Percentiles rank a stretch among this genome's conserved stretches.
Conservation (phyloP, 2,888 invertebrate species). For the Thalpophila matura region DNA sequence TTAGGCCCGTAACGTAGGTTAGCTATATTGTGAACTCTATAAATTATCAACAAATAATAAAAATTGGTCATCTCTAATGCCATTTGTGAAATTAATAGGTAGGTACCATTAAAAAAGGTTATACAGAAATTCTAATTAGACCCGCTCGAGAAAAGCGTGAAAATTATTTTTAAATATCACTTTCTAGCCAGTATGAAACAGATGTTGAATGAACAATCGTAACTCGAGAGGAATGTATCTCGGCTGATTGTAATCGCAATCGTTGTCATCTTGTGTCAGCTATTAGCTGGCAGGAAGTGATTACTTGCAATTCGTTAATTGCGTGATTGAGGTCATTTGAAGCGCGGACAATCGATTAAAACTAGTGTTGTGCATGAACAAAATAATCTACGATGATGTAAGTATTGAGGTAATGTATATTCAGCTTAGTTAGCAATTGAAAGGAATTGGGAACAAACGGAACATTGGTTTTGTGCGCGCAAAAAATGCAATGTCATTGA, state of each 20-base stretch:
- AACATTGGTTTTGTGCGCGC: not conserved
- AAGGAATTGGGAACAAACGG: not conserved
- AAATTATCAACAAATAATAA: no score
- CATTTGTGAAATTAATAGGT: not conserved
- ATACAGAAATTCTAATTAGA: conserved; percentile 1
- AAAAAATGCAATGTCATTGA: not conserved
- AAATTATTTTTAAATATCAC: conserved; percentile 9
- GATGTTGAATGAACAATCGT: conserved; percentile 14
- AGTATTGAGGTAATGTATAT: conserved; percentile 7
- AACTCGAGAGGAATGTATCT: conserved; percentile 18
- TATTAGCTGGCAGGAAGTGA: conserved; percentile 27
- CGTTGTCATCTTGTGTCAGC: conserved; percentile 13
- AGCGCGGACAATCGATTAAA: conserved; percentile 33
- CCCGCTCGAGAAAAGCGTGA: not conserved
- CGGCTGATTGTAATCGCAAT: conserved; percentile 15
- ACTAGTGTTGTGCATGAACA: conserved; percentile 28
- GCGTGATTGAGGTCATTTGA: conserved; percentile 41
- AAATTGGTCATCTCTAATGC: no score
- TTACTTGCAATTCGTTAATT: conserved; percentile 33
- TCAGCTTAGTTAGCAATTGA: conserved; percentile 5
- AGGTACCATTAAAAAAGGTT: not conserved
- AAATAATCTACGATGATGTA: conserved; percentile 29
- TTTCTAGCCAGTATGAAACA: not conserved
- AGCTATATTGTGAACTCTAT: no score
- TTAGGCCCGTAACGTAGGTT: no score